These are phyloP conservation scores for Apteryx owenii DNA, from an alignment of 2,113 vertebrate genomes.

Conservation along the genomic window DNA sequence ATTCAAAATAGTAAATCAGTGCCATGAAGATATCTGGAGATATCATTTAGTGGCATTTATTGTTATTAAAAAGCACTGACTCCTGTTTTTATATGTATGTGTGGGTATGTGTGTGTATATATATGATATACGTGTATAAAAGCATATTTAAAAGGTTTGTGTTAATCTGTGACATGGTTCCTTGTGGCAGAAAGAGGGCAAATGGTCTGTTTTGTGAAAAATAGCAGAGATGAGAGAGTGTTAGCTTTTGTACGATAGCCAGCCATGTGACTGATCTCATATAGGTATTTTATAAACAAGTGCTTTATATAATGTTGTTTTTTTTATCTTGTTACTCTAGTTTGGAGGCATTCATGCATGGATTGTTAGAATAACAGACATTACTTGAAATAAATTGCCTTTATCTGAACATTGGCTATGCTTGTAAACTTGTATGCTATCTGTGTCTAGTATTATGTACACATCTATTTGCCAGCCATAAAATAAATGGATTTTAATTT, in stretches of 20 bases:
- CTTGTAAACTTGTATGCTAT: background rate
- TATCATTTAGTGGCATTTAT: background rate
- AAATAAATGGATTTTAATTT: slow-evolving; percentile 28
- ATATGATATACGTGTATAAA: background rate
- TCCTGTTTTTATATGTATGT: background rate
- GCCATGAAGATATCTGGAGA: background rate
- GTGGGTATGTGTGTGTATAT: no score
- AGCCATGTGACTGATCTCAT: background rate
- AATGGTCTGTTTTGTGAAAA: background rate
- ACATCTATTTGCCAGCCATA: background rate
- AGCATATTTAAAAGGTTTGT: background rate
- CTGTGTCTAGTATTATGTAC: background rate
- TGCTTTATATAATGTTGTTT: background rate
- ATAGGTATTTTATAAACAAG: background rate
- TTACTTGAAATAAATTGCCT: slow-evolving; percentile 17
- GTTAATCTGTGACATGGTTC: background rate
- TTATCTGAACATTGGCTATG: background rate
- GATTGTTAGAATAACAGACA: slow-evolving; percentile 3
- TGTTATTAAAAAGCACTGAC: background rate
- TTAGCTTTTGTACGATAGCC: background rate
- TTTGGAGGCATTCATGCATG: background rate
- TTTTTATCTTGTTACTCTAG: background rate
- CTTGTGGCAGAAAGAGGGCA: background rate
- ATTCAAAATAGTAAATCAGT: background rate
- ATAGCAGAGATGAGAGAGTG: background rate